Percentiles rank a stretch among this genome's conserved stretches.
Conservation (phyloP, 2,113 vertebrate species). For the Scatophagus argus region DNA sequence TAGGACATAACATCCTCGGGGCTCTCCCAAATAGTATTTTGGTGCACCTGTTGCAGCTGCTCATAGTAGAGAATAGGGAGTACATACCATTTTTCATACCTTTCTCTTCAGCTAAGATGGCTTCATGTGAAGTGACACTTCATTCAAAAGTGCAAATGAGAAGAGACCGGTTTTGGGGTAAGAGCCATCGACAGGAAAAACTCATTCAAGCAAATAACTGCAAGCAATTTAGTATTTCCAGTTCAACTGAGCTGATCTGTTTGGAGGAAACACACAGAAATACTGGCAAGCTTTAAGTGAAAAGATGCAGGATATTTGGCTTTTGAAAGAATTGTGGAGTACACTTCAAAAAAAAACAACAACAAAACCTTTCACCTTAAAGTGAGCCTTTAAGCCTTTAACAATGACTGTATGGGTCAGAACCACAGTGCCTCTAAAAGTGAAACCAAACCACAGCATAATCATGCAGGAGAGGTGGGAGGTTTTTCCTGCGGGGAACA, state of each 20-base stretch:
- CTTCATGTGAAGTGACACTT: constrained; percentile 24
- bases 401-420: constrained; percentile 11
- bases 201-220: not conserved
- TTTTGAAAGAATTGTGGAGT: not conserved
- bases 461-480: constrained; percentile 13
- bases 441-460: constrained; percentile 27
- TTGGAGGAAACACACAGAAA: not conserved
- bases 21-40: not conserved
- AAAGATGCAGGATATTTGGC: not conserved
- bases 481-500: constrained; percentile 45
- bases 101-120: not conserved
- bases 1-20: not conserved
- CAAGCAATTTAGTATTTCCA: not conserved
- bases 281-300: not conserved
- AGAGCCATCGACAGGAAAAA: not conserved
- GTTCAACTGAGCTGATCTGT: not conserved
- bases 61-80: not conserved
- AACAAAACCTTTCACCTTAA: no score
- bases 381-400: no score
- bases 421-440: constrained; percentile 20
- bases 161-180: not conserved
- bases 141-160: constrained; percentile 12
- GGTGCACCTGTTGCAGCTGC: constrained; percentile 23
- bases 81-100: not conserved
- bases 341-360: not conserved